Percentiles rank a stretch among this genome's conserved stretches.
Conservation (phyloP, 2,797 vertebrate genomes). For the Urocyon cinereoargenteus region DNA sequence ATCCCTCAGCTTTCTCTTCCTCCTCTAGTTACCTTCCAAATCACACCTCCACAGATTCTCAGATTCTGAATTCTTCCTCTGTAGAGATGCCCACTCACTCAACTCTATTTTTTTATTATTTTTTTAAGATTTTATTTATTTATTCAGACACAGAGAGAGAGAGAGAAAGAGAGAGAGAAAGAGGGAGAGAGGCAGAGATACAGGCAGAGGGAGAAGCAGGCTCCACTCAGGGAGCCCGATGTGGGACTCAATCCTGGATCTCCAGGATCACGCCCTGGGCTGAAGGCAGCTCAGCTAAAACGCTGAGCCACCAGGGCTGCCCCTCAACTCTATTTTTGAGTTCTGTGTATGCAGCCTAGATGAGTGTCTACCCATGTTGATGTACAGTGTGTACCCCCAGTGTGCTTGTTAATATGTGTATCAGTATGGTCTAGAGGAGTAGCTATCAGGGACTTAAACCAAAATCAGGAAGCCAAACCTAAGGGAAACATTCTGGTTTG, state of each 20-base stretch:
- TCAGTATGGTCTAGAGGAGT: too few species aligned
- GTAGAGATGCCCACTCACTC: not conserved
- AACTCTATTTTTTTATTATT: not conserved
- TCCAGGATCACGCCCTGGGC: too few species aligned
- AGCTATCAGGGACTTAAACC: not conserved
- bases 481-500: not conserved
- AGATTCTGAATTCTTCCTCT: not conserved
- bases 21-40: not conserved
- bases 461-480: not conserved
- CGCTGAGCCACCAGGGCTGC: too few species aligned
- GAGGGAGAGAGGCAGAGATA: too few species aligned
- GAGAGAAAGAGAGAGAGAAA: accelerated
- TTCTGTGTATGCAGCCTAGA: not conserved
- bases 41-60: not conserved
- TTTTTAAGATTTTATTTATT: too few species aligned
- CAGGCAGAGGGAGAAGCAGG: too few species aligned
- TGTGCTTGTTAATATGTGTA: not conserved
- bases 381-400: accelerated
- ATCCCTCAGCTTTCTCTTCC: not conserved
- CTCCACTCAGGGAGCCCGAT: too few species aligned
- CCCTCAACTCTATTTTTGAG: not conserved
- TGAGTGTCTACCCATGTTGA: not conserved
- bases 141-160: too few species aligned
- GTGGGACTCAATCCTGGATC: too few species aligned
- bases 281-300: too few species aligned